phyloP scores from a whole-genome alignment of 2,888 invertebrate species.

The Dryadula phaetusa region DNA sequence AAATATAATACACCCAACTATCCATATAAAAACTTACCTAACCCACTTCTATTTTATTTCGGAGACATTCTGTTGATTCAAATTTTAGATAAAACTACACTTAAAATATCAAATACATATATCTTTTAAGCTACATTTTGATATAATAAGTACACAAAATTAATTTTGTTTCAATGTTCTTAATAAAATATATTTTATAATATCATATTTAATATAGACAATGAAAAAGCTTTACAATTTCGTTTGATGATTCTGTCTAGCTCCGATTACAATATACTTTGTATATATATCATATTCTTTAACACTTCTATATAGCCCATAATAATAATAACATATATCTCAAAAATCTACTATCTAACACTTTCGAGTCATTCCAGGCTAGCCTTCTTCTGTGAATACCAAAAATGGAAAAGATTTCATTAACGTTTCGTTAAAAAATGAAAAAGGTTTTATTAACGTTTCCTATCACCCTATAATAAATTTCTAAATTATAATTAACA shows the following conservation, averaged over 20 bases:
- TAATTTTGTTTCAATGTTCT: not conserved
- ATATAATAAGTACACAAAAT: not conserved
- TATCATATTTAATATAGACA: not conserved
- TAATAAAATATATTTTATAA: not conserved
- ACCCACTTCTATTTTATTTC: constrained; percentile 1
- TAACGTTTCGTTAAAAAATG: not conserved
- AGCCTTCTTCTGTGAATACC: not conserved
- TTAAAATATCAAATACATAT: constrained; percentile 7
- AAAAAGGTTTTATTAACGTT: not conserved
- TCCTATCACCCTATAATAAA: not conserved
- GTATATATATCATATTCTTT: not conserved
- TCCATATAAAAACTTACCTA: not conserved
- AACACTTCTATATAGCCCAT: not conserved
- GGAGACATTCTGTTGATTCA: constrained; percentile 11
- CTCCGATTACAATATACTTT: not conserved
- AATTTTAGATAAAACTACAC: not conserved
- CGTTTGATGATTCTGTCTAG: not conserved
- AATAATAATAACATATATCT: not conserved
- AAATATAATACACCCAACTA: constrained; percentile 15
- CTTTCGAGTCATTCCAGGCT: not conserved
- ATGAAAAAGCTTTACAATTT: not conserved
- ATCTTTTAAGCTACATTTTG: not conserved
- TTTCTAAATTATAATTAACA: not conserved
- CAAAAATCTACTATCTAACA: not conserved
- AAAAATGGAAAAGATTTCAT: not conserved